Evolutionary conservation across 2,888 invertebrate genomes (phyloP), one percentile per base, ranked within the genome.

Genomic region (Linyphia triangularis): DNA sequence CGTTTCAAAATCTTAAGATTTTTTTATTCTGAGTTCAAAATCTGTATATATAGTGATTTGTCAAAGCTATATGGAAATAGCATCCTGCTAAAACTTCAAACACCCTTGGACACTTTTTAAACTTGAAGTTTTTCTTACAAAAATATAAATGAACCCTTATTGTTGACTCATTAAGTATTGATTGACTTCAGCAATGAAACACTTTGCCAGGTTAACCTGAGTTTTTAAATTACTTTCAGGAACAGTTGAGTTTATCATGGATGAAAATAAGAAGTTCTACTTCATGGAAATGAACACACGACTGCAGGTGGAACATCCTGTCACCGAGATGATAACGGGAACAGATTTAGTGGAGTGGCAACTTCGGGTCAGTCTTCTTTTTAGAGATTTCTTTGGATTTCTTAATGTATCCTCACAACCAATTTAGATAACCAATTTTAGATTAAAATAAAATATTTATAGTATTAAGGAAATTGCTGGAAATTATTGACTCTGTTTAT

Each of bases 211-310:
- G n/a, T n/a, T n/a, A n/a, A n/a, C n/a, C n/a, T n/a, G n/a, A n/a
- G n/a, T n/a, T n/a, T n/a, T n/a, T n/a, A n/a, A n/a, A n/a, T 37
- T 69, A 3, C 33, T 79, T 88, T 1, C 89, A 93, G 99, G 99
- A 30, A 99, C 99, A 0, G 99, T 99, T 0, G 99, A 99, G 93
- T 99, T 99, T 92, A 98, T 99, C 91, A 94, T 98, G 92, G 99
- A 99, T 92, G 94, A 96, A 79, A 94, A 94, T 81, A 95, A 97
- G 90, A 95, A 96, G 89, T 99, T 99, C 93, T 98, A 97, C 93
- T 99, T 99, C 92, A 99, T 99, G 99, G 99, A 99, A 94, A 99
- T 99, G 99, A 99, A 99, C 93, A 99, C 99, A 0, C 75, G 90
- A 59, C 93, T 98, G 37, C 97, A 98, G 93, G 98, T 98, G 0